Evolutionary conservation across 2,113 vertebrate species (phyloP).

Genomic region (Bambusicola thoracicus): DNA sequence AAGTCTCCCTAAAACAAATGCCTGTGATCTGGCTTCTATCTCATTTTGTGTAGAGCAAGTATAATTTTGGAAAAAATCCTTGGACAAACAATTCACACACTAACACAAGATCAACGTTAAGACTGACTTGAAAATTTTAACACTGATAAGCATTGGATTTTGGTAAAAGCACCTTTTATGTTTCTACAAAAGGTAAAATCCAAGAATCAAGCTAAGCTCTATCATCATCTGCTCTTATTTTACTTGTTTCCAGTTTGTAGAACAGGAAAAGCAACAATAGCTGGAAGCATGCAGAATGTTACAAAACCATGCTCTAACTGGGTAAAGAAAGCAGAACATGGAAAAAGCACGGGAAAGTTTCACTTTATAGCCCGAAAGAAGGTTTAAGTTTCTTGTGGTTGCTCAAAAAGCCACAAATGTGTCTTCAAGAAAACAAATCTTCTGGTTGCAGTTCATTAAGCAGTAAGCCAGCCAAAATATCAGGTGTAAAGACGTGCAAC

Average conservation of each 20-base stretch:
- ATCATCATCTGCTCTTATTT: neutral
- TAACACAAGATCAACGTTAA: neutral
- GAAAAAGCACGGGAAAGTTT: neutral
- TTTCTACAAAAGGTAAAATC: neutral
- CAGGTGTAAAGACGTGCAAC: neutral
- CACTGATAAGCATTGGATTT: neutral
- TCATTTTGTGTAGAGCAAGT: neutral
- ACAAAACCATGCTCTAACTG: neutral
- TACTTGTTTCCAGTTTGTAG: neutral
- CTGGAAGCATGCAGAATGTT: neutral
- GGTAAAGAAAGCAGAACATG: neutral
- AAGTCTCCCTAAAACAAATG: neutral
- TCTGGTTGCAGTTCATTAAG: neutral
- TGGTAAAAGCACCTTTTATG: neutral
- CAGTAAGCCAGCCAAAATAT: conserved; percentile 16
- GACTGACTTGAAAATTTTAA: neutral
- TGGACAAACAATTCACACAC: neutral
- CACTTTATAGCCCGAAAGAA: neutral
- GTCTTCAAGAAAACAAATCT: conserved; percentile 14
- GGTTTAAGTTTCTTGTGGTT: neutral
- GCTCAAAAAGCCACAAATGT: neutral
- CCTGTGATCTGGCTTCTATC: neutral
- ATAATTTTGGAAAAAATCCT: neutral
- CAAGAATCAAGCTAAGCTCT: neutral
- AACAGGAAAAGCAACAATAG: neutral